Base-by-base conservation (phyloP, 2,888 invertebrate species). In the Xylota sylvarum region DNA sequence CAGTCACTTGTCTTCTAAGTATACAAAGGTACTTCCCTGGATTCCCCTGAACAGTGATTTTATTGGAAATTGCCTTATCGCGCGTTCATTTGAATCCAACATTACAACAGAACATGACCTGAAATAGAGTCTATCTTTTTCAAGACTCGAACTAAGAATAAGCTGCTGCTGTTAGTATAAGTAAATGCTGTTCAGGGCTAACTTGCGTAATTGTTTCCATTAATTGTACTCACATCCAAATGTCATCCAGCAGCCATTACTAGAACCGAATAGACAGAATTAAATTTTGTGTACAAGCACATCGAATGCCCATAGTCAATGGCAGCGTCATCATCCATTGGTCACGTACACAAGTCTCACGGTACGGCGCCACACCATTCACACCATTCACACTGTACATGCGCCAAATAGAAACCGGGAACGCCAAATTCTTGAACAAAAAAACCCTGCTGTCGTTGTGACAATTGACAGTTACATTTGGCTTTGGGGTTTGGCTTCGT, bases 331-430 rank as follows among this genome's bases (percentile, higher is more conserved):
- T 55, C 60, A 80, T 72, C 46, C 40, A 46, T 60, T 81, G 70
- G 85, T 85, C 85, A 81, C 85, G 85, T 85, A 85, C 60, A 37
- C 76, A 50, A 67, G n/a, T 60, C 60, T 40, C 64, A 48, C 48
- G 43, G 50, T n/a, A 64, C 46, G 74, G 80, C 80, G 84, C 80
- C 84, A 69, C 69, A 48, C 80, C 35, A 64, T 77, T 65, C 48
- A 37, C 69, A 56, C 30, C 35, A 35, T 37, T 35, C 6, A 35
- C 35, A 35, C 9, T 30, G 37, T 19, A 55, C 19, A 35, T 62
- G 9, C 27, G 17, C 12, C 12, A 37, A 7, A 35, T 19, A 50
- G 23, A 58, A 35, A 76, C 37, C 37, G 17, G 46, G 46, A 73
- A 73, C n/a, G 65, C 65, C 62, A 64, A 55, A 58, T 58, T 46